Base-by-base conservation (phyloP, 2,797 vertebrate species). In the Macropodus opercularis region DNA sequence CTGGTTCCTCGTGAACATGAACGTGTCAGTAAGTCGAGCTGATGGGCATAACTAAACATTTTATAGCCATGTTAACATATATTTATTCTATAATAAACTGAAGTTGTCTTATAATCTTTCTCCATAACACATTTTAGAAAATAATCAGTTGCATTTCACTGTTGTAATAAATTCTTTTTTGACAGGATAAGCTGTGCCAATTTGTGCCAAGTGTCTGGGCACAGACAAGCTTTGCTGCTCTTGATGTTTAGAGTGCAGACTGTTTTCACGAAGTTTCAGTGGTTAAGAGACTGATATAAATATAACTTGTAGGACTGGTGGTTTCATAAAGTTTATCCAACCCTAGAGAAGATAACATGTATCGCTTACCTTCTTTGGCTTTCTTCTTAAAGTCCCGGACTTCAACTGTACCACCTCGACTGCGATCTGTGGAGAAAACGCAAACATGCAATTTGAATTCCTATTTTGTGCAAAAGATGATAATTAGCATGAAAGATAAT, bases 381-480 rank as follows among this genome's bases (percentile, higher is more conserved):
- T 94, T 96, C 86, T 92, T 95, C 93, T 96, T 94, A 84, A 98
- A 98, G 81, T 99, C 96, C 81, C 90, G 91, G 67, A 99, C 97
- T 91, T 96, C 87, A 72, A 99, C 73, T 52, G 92, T 72, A 72
- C 98, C 98, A 3, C 97, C 97, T 34, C 88, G 91, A 77, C 91
- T 93, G 74, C 89, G 92, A 85, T 98, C 96, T 98, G 86, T 75
- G 21, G 91, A 91, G 58, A 39, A 63, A 91, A 79, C 73, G 27
- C 75, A 81, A 84, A 77, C 61, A 8, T 73, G 57, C 43, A 76
- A 58, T 72, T 63, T 69, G 32, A 72, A 72, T 64, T 59, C 18
- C 53, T 19, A 40, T 48, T 70, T 77, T 59, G 52, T 53, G 56
- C 44, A 69, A 51, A 62, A 66, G 50, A 81, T 58, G 48, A 77